Base-by-base conservation (phyloP, 1,140 invertebrate species). In the Brachionus manjavacas region DNA sequence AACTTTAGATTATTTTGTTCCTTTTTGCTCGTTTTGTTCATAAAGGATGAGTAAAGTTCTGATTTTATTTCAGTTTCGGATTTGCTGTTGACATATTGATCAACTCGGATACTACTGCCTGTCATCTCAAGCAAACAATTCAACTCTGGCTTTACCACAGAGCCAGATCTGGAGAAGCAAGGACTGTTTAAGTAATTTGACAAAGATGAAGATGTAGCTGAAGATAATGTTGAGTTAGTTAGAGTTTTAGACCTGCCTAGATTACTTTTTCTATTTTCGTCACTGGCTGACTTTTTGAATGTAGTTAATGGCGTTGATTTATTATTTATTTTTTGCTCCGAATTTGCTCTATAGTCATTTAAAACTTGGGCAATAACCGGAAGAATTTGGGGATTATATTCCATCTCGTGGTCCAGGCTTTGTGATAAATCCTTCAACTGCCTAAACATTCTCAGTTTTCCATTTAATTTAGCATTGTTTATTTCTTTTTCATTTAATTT, bases 111-210 rank as follows among this genome's bases (percentile, higher is more conserved):
- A 8, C 25, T 20, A 43, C 64, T 81, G 8, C 16, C 76, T 4
- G 31, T 64, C 79, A 81, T 14, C 43, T 81, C 79, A 41, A 81
- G 49, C n/a, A 81, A 35, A 41, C 23, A 81, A 68, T 81, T 81
- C 16, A 81, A 39, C 25, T 81, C 39, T 43, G 79, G 55, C 9
- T 55, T 80, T 23, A 31, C 3, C 1, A 6, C 7, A 31, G 20
- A 25, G 9, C 28, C 25, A 39, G 43, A 28, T 35, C 43, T 49
- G 16, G 76, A 49, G 8, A 31, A 31, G 11, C 28, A 41, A 35
- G 28, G 31, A 60, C 20, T 81, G 1, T 68, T 80, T 46, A 43
- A 80, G 39, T 60, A 81, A 68, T 68, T 81, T 11, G 79, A 81
- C 14, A 68, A 35, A 20, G 52, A 8, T 23, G 79, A 64, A 28